Evolutionary conservation across 2,797 vertebrate species (phyloP).

Genomic region (Bradypus variegatus): DNA sequence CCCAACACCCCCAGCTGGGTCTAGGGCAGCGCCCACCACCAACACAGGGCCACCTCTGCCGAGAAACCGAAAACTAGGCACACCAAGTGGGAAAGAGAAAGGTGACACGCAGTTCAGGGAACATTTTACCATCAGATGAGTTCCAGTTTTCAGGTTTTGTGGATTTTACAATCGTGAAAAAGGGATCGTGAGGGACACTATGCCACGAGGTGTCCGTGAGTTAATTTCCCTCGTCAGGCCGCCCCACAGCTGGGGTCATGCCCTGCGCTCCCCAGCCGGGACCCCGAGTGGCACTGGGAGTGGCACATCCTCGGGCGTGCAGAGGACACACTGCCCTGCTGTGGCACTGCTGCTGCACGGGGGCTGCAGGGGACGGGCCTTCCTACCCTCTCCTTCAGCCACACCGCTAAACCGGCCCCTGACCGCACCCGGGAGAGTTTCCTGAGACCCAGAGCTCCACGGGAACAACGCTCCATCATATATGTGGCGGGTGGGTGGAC

Average conservation of each 20-base stretch:
- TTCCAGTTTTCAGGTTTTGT: background rate
- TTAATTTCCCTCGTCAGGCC: background rate
- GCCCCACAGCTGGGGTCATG: too few relatives aligned
- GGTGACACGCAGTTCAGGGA: background rate
- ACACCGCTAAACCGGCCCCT: background rate
- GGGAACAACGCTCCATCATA: background rate
- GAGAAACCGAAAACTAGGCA: background rate
- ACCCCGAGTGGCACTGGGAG: background rate
- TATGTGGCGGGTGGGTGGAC: background rate
- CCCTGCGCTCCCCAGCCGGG: too few relatives aligned
- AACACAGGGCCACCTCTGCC: background rate
- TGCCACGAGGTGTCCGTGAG: background rate
- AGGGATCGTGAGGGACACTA: background rate
- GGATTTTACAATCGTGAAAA: background rate
- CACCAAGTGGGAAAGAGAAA: background rate
- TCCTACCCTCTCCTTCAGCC: background rate
- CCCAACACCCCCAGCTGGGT: background rate
- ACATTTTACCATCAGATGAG: background rate
- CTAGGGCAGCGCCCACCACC: background rate
- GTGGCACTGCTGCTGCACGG: background rate
- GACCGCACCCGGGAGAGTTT: background rate
- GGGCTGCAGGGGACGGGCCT: accelerated
- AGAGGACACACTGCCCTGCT: background rate
- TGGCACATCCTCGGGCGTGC: too few relatives aligned
- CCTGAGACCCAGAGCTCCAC: background rate